A percentile compares a stretch with the other conserved stretches of the same genome.
Conservation (phyloP, 2,888 invertebrate genomes). For the Anthophora plumipes region DNA sequence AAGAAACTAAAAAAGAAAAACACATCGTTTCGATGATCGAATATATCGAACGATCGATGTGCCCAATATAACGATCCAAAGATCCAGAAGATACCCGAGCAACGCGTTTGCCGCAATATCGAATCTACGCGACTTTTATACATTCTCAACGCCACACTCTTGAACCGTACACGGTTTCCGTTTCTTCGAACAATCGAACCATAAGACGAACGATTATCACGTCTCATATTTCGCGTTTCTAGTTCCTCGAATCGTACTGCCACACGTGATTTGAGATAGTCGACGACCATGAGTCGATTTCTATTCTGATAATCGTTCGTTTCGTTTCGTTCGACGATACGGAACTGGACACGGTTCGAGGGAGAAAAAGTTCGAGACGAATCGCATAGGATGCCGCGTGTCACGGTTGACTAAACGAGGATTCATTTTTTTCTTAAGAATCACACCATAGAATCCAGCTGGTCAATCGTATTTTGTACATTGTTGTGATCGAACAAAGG, state of each 20-base stretch:
- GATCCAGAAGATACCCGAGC: conserved; percentile 26
- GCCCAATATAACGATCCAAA: conserved; percentile 21
- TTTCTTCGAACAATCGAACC: too few relatives aligned
- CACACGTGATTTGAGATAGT: conserved; percentile 14
- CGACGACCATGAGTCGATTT: neutral
- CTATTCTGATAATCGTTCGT: neutral
- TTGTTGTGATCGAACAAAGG: conserved; percentile 71
- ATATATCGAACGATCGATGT: neutral
- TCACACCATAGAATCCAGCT: too few relatives aligned
- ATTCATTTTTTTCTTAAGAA: too few relatives aligned
- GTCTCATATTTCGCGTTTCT: neutral
- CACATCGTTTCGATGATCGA: neutral
- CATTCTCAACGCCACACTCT: conserved; percentile 13
- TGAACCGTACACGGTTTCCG: neutral
- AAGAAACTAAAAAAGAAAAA: neutral
- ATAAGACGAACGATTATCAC: too few relatives aligned
- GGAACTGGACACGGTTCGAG: neutral
- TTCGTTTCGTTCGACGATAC: neutral
- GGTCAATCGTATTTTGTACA: conserved; percentile 76
- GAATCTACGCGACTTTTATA: conserved; percentile 52
- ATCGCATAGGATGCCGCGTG: too few relatives aligned
- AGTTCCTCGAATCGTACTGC: conserved; percentile 43
- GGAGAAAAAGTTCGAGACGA: too few relatives aligned
- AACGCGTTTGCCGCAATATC: conserved; percentile 62
- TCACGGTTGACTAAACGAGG: too few relatives aligned